Base-by-base conservation (phyloP, 2,888 invertebrate species). In the Miltochrista miniata region DNA sequence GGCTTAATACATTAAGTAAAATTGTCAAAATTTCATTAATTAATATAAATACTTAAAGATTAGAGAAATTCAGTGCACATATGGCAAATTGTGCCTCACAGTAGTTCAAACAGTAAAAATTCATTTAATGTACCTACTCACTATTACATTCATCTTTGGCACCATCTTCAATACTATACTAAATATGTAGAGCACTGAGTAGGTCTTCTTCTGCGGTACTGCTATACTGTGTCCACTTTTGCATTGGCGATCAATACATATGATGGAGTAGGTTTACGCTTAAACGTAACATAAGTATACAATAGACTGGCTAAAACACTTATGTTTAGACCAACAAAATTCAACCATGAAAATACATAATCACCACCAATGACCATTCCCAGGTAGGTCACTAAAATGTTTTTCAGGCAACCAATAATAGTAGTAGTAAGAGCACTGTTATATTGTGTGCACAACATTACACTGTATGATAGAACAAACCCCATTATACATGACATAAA, bases 341-440 rank as follows among this genome's bases (percentile, higher is more conserved):
- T 99, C 33, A 96, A 92, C 95, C 95, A 95, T 1, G 97, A 96
- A 85, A 98, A 99, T 55, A 98, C 94, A 86, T 99, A 99, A 85
- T 99, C 99, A 11, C 99, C 99, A 39, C 99, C 99, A 51, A 99
- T 96, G 38, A 98, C 94, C 99, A 99, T 99, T 29, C 99, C 99
- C 60, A 98, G 92, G 87, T 99, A 99, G 0, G 99, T 99, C 3
- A 99, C 97, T 67, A 98, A 94, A 67, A 99, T 96, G 89, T 99
- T 99, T 92, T 99, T 99, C 48, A 99, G 93, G 76, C 99, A 99
- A 5, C 99, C 99, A 63, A 99, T 97, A 54, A 99, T 98, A 5
- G 99, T 98, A 0, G 99, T 99, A 0, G 99, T 99, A 42, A 99
- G 92, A n/a, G 99, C 99, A 51, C 99, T 99, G 86, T 99, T 99